Evolutionary conservation across 1,140 invertebrate genomes (phyloP), one percentile per base, ranked within the genome.

Genomic region (Heterodera schachtii): DNA sequence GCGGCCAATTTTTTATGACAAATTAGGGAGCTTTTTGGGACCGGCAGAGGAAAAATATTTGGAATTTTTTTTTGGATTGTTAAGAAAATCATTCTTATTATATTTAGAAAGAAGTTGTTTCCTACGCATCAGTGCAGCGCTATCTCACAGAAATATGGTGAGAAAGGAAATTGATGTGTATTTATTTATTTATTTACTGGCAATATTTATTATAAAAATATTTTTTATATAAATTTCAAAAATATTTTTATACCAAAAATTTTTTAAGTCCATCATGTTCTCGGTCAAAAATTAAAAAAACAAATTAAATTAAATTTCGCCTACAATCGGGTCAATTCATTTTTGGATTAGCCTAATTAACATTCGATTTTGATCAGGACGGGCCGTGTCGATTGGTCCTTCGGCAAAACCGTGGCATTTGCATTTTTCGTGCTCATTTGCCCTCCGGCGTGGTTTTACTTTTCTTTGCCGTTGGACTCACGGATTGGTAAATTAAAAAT

Each of bases 381-480:
- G 88, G 97, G 97, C 47, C 94, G 94, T 84, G 91, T 99, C 76
- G 94, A 95, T 80, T 99, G 97, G 97, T 94, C 95, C 73, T 94
- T 94, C 60, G 97, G 96, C 93, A 95, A 96, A 90, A 95, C 95
- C 80, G 92, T 98, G 87, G 92, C 97, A 75, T 93, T 99, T 81
- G 92, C 97, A 75, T 92, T 99, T 78, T 93, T 93, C 41, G 97
- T 98, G 88, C 93, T 99, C 82, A 91, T 97, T 43, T 95, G 95
- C 88, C 97, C 97, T 46, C 94, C 96, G 11, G 93, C 98, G 2
- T 99, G 97, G 97, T 92, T 99, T 76, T 93, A 94, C 13, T 97
- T 98, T 90, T 98, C 96, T 57, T 93, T 98, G 85, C 97, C 97
- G 13, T 91, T 98, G 84, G 95, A 95, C 41, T 95, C 97, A 91